Evolutionary conservation across 2,888 invertebrate species (phyloP), one percentile per base, ranked within the genome.

Genomic region (Drosophila robusta): DNA sequence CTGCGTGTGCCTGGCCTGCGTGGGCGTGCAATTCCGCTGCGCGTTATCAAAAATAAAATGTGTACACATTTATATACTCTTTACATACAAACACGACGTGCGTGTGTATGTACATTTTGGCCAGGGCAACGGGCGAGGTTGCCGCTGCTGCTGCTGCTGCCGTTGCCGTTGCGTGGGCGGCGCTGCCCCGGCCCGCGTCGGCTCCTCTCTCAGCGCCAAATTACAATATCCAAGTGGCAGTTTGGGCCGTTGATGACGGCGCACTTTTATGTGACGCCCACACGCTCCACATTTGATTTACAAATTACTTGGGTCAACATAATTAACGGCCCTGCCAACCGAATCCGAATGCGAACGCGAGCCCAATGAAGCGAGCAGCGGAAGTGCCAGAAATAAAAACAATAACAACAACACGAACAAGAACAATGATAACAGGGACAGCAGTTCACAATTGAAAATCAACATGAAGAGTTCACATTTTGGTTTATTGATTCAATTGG

Each of bases 401-500:
- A 52, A 34, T 34, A 63, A 50, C 64, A 63, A 18, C 46, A 58
- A 39, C 38, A 18, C 12, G 6, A 54, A 16, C 34, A 55, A 46
- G 12, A 12, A 12, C 4, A 4, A 34, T 34, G 34, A 34, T 12
- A 34, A 34, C 34, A 26, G 6, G 34, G 9, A 41, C 8, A 12
- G 24, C 26, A 54, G 51, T 73, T 60, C 58, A 56, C 72, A 61
- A 73, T 75, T 78, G 75, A 74, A 78, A 70, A 70, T 67, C 69
- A 65, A 75, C 52, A 58, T 58, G 65, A 52, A 63, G 63, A 78
- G 65, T 75, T 67, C 67, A 68, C 56, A 63, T 62, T 70, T 70
- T 60, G 68, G 70, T 80, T 84, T 74, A 84, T 84, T 81, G 83
- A 86, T 73, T 83, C 76, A 85, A 85, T 89, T 88, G 89, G 72